Evolutionary conservation across 2,113 vertebrate species (phyloP).

Genomic region (Urocitellus parryii): DNA sequence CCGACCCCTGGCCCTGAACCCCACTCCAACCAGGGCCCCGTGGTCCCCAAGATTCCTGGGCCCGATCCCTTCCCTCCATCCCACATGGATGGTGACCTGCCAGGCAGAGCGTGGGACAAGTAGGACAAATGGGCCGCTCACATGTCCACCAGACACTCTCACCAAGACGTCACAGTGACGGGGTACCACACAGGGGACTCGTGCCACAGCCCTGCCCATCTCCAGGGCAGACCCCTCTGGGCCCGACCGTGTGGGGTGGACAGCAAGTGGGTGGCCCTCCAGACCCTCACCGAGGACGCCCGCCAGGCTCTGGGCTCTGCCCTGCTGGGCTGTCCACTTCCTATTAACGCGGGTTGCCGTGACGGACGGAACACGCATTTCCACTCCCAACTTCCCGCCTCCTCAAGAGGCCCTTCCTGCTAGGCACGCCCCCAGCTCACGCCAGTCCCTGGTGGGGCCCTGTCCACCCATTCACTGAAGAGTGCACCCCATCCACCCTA

Average conservation of each 20-base stretch:
- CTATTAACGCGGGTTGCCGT: background rate
- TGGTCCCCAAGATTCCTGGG: background rate
- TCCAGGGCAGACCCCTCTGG: no score
- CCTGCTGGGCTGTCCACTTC: background rate
- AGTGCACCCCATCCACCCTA: background rate
- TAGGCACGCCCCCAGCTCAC: no score
- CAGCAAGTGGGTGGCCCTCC: background rate
- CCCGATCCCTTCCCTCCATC: background rate
- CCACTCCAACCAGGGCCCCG: background rate
- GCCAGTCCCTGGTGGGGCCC: background rate
- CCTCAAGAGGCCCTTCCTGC: background rate
- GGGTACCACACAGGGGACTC: no score
- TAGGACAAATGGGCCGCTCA: accelerated
- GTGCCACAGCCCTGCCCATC: no score
- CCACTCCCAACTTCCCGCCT: background rate
- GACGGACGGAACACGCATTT: background rate
- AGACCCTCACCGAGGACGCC: background rate
- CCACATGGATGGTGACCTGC: background rate
- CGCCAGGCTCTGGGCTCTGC: background rate
- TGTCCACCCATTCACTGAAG: background rate
- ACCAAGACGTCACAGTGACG: no score
- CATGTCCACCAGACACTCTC: background rate
- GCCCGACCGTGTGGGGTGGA: background rate
- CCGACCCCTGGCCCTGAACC: background rate
- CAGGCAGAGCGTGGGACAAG: no score